Base-by-base conservation (phyloP, 2,797 vertebrate genomes). In the Odontamblyopus lacepedii region DNA sequence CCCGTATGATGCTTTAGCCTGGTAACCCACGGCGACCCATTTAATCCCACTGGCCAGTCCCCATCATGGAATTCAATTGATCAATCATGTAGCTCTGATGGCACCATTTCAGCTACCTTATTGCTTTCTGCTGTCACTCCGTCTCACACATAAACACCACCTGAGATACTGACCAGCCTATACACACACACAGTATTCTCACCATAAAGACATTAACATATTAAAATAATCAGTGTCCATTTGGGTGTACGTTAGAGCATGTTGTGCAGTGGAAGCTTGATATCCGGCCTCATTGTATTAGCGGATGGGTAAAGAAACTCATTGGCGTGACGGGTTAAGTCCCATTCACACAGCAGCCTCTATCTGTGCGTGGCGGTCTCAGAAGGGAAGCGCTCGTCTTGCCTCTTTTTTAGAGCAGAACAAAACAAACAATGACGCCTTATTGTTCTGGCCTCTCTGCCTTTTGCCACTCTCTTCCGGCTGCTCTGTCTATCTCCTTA, bases 31-130 rank as follows among this genome's bases (percentile, higher is more conserved):
- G 88, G 96, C 94, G 95, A 96, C 95, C 95, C 95, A 96, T 96
- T 98, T 99, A 99, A 99, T 99, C 97, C 97, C 94, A 94, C 94
- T 92, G 96, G 95, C 96, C 96, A 96, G 95, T 96, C 94, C 94
- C 93, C 94, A 95, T 98, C 96, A 99, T 99, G 97, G 97, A 99
- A 99, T 99, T 99, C 97, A 99, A 98, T 98, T 99, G 97, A 99
- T 99, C 97, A 98, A 97, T 98, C 97, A 97, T 98, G 97, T 98
- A 97, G 96, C 91, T 92, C 95, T 98, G 97, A 98, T 99, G 96
- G 96, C 96, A 98, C 97, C 96, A 99, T 98, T 98, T 98, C 97
- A 96, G 90, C 94, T 91, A 93, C 94, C 95, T 98, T 98, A 99
- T 98, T 99, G 97, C 97, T 98, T 95, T 99, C 95, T 99, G 96